phyloP scores from a whole-genome alignment of 1,140 invertebrate genomes.

The Psilanteris sp. region DNA sequence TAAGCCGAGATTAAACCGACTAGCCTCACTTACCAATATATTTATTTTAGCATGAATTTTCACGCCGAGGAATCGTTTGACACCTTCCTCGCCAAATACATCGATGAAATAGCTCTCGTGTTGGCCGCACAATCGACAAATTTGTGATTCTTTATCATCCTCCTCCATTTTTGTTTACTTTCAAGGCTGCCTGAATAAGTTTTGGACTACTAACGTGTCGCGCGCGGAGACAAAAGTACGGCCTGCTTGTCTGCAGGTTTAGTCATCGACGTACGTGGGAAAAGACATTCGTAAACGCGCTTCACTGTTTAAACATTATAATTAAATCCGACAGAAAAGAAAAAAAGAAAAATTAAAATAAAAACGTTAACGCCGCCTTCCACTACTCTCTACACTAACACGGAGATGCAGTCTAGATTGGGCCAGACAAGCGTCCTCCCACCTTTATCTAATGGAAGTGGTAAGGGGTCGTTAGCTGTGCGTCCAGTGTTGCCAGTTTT shows the following conservation, averaged over 20 bases:
- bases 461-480: conserved; percentile 44
- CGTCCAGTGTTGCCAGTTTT: conserved; percentile 45
- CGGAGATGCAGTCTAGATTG: conserved; percentile 55
- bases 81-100: conserved; percentile 75
- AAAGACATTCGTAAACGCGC: conserved; percentile 21
- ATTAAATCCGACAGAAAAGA: conserved; percentile 15
- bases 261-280: conserved; percentile 1
- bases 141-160: conserved; percentile 70
- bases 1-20: background rate
- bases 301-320: background rate
- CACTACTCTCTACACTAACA: conserved; percentile 21
- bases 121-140: conserved; percentile 77
- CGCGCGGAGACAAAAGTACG: conserved; percentile 1
- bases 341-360: conserved; percentile 37
- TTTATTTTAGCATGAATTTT: conserved; percentile 76
- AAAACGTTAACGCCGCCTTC: conserved; percentile 14
- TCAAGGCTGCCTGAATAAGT: conserved; percentile 67
- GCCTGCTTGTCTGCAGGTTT: background rate
- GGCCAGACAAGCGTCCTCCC: conserved; percentile 55
- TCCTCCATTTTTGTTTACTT: conserved; percentile 75
- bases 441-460: conserved; percentile 14
- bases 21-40: conserved; percentile 73
- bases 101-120: conserved; percentile 75
- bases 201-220: conserved; percentile 65
- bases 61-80: conserved; percentile 69